Base-by-base conservation (phyloP, 2,797 vertebrate genomes). In the Manis javanica region DNA sequence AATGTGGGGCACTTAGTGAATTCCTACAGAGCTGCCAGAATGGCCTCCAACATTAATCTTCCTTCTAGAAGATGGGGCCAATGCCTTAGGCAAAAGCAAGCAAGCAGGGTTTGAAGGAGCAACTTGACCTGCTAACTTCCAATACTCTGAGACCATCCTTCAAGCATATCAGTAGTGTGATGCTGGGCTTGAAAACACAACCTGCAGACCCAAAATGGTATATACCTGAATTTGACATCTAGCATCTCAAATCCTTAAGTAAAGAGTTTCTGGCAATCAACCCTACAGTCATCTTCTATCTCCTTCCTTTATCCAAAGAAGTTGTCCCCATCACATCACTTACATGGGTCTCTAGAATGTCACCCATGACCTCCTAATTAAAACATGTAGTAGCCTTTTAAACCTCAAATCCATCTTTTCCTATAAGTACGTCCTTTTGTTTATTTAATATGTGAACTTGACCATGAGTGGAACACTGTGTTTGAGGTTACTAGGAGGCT, bases 1-100 rank as follows among this genome's bases (percentile, higher is more conserved):
- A 98, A 97, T 96, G 95, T 97, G 96, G 95, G 95, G 82, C 96
- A 96, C 92, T 97, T 94, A 96, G 69, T 94, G 95, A 97, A 97
- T 97, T 96, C 95, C 75, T 77, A 88, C 59, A 89, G 85, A 84
- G 85, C 95, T 96, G 78, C 95, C 95, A 96, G 95, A n/a, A 78
- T 3, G 16, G 90, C 84, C 81, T 94, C 93, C 66, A 85, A 51
- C 77, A 96, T 97, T 74, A 92, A 79, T 97, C 51, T 92, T 91
- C 93, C 81, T 90, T 96, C 79, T 85, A 83, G 92, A 92, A 97
- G 64, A 46, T 78, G 66, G 68, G 61, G 39, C 63, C 79, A 97
- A 55, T 95, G 84, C 42, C 23, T 97, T 93, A 77, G 55, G 85
- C 34, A 79, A 94, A 93, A 94, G 64, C 75, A 90, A 94, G 31